Base-by-base conservation (phyloP, 2,888 invertebrate species). In the Lutraria lutraria region DNA sequence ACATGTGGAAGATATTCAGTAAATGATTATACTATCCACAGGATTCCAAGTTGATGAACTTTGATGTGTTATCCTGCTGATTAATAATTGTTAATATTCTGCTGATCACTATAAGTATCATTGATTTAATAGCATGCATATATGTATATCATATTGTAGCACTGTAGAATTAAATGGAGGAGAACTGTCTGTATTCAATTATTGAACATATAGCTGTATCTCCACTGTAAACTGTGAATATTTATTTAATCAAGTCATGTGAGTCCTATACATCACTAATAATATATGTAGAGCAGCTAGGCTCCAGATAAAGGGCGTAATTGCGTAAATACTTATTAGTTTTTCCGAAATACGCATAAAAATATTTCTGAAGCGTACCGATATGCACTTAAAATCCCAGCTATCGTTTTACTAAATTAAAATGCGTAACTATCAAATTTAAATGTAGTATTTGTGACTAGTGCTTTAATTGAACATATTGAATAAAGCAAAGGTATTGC, bases 11-110 rank as follows among this genome's bases (percentile, higher is more conserved):
- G 76, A 31, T 76, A 25, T 31, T 16, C 76, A 31, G 31, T 76
- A 76, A 31, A 76, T 76, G 34, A 76, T 76, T 76, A 76, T 76
- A 29, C 6, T 29, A 29, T 31, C 19, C 34, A 2, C 19, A 19
- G 76, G 76, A 31, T 76, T 34, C 76, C 31, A 76, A 34, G 34
- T 76, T 76, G 29, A 76, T 76, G 2, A 31, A 76, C 76, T 76
- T 76, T 34, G 76, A 76, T 76, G 76, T 68, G 6, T n/a, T 68
- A 68, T 68, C 63, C 25, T 25, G 63, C 25, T 25, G 12, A 68
- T n/a, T 68, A 25, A 68, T 25, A 25, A 13, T 43, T 8, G 6
- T 68, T 68, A n/a, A 68, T 68, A 25, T 25, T 68, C 13, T n/a
- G 25, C 63, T 68, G 25, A 68, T 68, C 8, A 68, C 4, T 68